phyloP scores from a whole-genome alignment of 2,888 invertebrate genomes.

The Epinotia demarniana region DNA sequence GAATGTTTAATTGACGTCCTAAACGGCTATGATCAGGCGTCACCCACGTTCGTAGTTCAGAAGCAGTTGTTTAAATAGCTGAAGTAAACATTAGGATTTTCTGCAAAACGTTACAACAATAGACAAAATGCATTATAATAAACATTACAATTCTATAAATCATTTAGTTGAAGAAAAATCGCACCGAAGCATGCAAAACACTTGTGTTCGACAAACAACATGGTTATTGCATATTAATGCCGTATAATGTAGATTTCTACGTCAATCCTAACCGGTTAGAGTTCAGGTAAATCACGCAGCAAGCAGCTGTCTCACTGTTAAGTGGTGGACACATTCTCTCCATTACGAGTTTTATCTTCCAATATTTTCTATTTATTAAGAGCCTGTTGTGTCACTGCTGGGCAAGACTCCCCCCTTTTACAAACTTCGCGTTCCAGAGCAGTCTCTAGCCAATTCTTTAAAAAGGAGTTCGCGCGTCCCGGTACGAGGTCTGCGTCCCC shows the following conservation, averaged over 20 bases:
- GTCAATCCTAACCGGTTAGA: constrained; percentile 33
- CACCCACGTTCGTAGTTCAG: background rate
- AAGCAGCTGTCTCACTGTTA: constrained; percentile 4
- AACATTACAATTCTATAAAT: background rate
- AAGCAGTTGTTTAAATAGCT: background rate
- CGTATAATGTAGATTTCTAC: constrained; percentile 22
- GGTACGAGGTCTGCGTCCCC: no score
- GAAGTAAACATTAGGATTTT: background rate
- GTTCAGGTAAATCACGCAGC: constrained; percentile 33
- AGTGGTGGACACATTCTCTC: background rate
- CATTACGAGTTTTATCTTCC: background rate
- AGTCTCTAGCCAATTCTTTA: no score
- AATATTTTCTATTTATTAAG: background rate
- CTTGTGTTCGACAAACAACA: constrained; percentile 24
- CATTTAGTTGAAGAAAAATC: background rate
- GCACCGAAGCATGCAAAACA: background rate
- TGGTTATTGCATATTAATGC: constrained; percentile 35
- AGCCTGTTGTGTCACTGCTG: no score
- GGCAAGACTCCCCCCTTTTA: no score
- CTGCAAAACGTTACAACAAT: background rate
- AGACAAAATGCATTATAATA: background rate
- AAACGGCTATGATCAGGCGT: background rate
- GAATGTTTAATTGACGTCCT: constrained; percentile 8
- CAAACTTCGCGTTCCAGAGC: no score
- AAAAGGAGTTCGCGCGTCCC: no score